Percentiles rank a stretch among this genome's conserved stretches.
phyloP scores from a whole-genome alignment of 2,888 invertebrate genomes.

The Aleiodes testaceus region DNA sequence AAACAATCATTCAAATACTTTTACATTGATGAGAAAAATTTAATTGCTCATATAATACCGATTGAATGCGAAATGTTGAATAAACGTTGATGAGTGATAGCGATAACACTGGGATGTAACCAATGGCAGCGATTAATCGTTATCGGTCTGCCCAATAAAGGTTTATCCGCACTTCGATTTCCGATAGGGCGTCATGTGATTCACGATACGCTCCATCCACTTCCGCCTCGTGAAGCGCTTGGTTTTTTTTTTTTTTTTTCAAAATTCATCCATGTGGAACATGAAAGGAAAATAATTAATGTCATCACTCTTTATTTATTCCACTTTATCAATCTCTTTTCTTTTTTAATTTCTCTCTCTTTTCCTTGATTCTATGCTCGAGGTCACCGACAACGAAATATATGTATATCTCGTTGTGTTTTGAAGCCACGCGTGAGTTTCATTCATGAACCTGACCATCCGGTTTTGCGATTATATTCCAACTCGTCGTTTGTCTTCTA shows the following conservation, averaged over 20 bases:
- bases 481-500: slow-evolving; percentile 26
- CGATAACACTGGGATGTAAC: slow-evolving; percentile 23
- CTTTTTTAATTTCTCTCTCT: background rate
- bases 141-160: slow-evolving; percentile 53
- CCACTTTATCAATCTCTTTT: slow-evolving; percentile 9
- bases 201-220: slow-evolving; percentile 36
- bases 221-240: slow-evolving; percentile 19
- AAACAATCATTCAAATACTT: too few relatives aligned
- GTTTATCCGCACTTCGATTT: slow-evolving; percentile 52
- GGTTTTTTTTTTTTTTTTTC: background rate
- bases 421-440: slow-evolving; percentile 40
- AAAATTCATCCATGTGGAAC: slow-evolving; percentile 7
- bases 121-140: slow-evolving; percentile 51
- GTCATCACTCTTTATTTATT: slow-evolving; percentile 21
- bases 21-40: background rate
- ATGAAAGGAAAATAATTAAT: slow-evolving; percentile 31
- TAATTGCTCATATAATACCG: slow-evolving; percentile 22
- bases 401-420: slow-evolving; percentile 36
- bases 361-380: background rate
- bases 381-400: slow-evolving; percentile 33
- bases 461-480: slow-evolving; percentile 32
- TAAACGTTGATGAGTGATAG: slow-evolving; percentile 18
- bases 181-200: slow-evolving; percentile 42
- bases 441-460: slow-evolving; percentile 50
- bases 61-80: slow-evolving; percentile 18